Conservation (phyloP, 1,140 invertebrate species). For the Danaus melanippus region DNA sequence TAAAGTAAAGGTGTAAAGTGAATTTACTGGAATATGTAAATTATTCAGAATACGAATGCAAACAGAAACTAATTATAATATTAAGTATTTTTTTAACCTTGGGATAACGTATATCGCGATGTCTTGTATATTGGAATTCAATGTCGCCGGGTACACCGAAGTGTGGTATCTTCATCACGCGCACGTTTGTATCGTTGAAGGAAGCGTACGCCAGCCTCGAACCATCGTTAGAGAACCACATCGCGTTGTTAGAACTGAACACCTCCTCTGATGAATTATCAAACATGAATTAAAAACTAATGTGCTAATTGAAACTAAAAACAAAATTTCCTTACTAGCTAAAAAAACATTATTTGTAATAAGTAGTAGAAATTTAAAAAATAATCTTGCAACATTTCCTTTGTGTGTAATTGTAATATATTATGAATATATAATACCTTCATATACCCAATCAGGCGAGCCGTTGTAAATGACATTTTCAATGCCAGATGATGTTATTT, state of each 20-base stretch:
- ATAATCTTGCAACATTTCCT: constrained; percentile 4
- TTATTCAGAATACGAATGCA: background rate
- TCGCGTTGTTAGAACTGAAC: constrained; percentile 81
- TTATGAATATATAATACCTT: constrained; percentile 58
- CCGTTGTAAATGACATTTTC: constrained; percentile 83
- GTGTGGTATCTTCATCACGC: constrained; percentile 76
- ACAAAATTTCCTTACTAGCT: too few relatives aligned
- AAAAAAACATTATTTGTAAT: too few relatives aligned
- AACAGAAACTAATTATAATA: background rate
- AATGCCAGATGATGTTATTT: constrained; percentile 75
- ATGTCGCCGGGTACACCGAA: constrained; percentile 80
- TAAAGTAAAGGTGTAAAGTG: too few relatives aligned
- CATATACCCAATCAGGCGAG: constrained; percentile 84
- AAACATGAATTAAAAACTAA: too few relatives aligned
- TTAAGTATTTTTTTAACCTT: constrained; percentile 75
- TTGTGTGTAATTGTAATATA: constrained; percentile 2
- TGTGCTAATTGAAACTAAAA: too few relatives aligned
- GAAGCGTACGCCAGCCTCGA: constrained; percentile 81
- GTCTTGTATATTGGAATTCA: constrained; percentile 78
- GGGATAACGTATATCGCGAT: constrained; percentile 85
- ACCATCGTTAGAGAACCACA: constrained; percentile 88
- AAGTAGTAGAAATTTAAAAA: constrained; percentile 15
- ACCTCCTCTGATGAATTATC: constrained; percentile 82
- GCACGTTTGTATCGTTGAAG: constrained; percentile 83
- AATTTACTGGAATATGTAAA: too few relatives aligned